phyloP scores from a whole-genome alignment of 2,888 invertebrate genomes.

The Carabus problematicus region DNA sequence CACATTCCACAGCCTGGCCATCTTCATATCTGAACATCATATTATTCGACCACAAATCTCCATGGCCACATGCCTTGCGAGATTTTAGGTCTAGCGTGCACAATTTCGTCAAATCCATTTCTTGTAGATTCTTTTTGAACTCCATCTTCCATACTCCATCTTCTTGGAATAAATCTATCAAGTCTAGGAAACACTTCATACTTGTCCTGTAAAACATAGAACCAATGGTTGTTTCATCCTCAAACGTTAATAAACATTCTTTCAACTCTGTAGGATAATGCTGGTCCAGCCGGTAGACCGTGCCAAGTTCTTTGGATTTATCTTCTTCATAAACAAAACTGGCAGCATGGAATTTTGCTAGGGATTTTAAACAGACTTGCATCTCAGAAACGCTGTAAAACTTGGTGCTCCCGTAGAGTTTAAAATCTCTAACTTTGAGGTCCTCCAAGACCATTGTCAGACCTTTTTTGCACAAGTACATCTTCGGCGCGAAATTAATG shows the following conservation, averaged over 20 bases:
- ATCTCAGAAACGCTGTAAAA: constrained; percentile 62
- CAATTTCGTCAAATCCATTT: neutral
- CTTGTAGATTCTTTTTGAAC: constrained; percentile 30
- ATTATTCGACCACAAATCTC: constrained; percentile 54
- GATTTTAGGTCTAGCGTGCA: constrained; percentile 20
- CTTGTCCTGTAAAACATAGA: constrained; percentile 45
- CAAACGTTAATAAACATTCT: constrained; percentile 46
- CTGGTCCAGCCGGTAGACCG: constrained; percentile 45
- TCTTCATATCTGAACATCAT: constrained; percentile 50
- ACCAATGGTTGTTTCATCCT: constrained; percentile 37
- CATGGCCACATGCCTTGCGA: constrained; percentile 49
- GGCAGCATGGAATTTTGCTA: constrained; percentile 64
- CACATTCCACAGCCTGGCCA: constrained; percentile 45
- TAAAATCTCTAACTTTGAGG: constrained; percentile 47
- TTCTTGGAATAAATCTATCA: constrained; percentile 48
- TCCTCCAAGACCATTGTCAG: constrained; percentile 51
- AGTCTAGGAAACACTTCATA: constrained; percentile 47
- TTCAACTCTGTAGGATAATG: constrained; percentile 47
- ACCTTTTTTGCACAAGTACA: constrained; percentile 49
- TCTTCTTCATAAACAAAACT: constrained; percentile 61
- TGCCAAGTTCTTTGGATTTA: constrained; percentile 45
- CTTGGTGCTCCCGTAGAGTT: constrained; percentile 50
- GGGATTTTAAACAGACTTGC: constrained; percentile 58
- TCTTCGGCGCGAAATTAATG: constrained; percentile 49
- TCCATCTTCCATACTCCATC: constrained; percentile 45